Conservation (phyloP, 2,113 vertebrate species). For the Mastomys coucha region DNA sequence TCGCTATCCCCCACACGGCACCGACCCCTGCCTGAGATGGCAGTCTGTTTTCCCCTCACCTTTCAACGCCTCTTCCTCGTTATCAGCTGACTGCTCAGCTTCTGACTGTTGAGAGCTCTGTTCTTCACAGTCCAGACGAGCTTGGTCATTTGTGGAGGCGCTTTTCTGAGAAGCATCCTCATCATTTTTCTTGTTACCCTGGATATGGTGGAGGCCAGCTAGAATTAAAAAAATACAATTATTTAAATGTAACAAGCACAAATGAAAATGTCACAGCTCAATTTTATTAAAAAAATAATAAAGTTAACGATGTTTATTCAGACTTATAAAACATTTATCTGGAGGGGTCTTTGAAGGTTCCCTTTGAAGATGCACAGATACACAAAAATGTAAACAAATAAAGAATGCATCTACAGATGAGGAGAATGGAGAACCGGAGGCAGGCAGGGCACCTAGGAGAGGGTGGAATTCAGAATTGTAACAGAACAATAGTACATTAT, state of each 20-base stretch:
- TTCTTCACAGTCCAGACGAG: not conserved
- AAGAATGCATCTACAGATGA: not conserved
- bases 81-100: not conserved
- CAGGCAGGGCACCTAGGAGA: not conserved
- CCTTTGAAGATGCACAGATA: not conserved
- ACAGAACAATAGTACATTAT: not conserved
- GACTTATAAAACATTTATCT: not conserved
- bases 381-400: constrained; percentile 13
- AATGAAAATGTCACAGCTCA: constrained; percentile 31
- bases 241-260: constrained; percentile 38
- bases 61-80: constrained; percentile 28
- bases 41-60: not conserved
- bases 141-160: not conserved
- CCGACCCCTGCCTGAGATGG: not conserved
- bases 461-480: constrained; percentile 2
- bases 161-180: constrained; percentile 48
- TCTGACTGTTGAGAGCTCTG: not conserved
- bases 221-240: constrained; percentile 53
- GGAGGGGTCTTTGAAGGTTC: not conserved
- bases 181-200: constrained; percentile 41
- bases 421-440: not conserved
- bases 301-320: not conserved
- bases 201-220: not conserved
- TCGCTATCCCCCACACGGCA: not conserved
- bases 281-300: constrained; percentile 43